Percentiles rank a stretch among this genome's conserved stretches.
Evolutionary conservation across 2,113 vertebrate species (phyloP).

Genomic region (Mystacornis crossleyi): DNA sequence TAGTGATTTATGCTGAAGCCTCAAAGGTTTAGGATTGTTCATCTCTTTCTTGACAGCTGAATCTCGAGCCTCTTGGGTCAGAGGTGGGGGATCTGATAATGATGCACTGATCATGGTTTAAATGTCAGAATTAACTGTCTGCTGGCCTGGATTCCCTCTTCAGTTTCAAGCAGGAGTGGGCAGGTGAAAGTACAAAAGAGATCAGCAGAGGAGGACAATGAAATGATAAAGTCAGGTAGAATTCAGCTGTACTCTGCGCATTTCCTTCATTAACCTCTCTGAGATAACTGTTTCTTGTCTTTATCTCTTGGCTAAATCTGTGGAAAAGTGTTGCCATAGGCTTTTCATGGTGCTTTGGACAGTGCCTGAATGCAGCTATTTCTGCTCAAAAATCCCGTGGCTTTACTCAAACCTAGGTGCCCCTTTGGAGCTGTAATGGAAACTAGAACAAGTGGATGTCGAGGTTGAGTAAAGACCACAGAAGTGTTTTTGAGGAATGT

Average conservation of each 20-base stretch:
- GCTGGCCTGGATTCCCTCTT: background rate
- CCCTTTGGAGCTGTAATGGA: slow-evolving; percentile 45
- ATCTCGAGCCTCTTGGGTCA: background rate
- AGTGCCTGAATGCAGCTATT: background rate
- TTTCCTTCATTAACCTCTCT: background rate
- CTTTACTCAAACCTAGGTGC: background rate
- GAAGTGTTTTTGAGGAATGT: slow-evolving; percentile 60
- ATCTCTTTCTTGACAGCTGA: background rate
- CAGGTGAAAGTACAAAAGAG: background rate
- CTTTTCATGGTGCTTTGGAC: background rate
- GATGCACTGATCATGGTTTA: background rate
- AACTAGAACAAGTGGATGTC: slow-evolving; percentile 55
- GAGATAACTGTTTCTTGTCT: background rate
- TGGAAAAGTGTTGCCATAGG: background rate
- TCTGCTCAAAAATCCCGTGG: background rate
- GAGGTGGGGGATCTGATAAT: background rate
- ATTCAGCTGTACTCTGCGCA: background rate
- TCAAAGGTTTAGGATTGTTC: background rate
- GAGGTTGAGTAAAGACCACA: background rate
- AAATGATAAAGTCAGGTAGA: background rate
- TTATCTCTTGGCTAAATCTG: background rate
- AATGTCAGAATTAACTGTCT: background rate
- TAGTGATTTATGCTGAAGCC: background rate
- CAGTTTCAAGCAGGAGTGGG: background rate
- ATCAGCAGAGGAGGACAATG: background rate